phyloP scores from a whole-genome alignment of 2,888 invertebrate genomes.

The Macrophya annulata region DNA sequence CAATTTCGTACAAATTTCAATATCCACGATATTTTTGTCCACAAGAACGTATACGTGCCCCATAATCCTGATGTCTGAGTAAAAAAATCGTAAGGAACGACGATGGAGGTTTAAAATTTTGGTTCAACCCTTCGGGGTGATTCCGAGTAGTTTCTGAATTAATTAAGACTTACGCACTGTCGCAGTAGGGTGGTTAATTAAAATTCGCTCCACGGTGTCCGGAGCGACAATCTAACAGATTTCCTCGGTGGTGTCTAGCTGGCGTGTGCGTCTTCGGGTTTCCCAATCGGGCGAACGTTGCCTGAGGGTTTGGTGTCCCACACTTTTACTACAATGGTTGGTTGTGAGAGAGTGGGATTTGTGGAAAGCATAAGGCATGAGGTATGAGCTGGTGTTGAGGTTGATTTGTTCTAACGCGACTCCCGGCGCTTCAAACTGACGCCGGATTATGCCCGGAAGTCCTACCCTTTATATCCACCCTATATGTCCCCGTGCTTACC shows the following conservation, averaged over 20 bases:
- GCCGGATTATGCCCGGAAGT: conserved; percentile 79
- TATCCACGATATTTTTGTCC: too few species aligned
- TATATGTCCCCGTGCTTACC: conserved; percentile 48
- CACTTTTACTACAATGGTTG: conserved; percentile 44
- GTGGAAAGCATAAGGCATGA: conserved; percentile 48
- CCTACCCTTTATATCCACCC: conserved; percentile 72
- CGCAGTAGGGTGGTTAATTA: conserved; percentile 41
- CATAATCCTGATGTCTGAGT: too few species aligned
- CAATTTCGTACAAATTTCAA: too few species aligned
- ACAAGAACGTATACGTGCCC: too few species aligned
- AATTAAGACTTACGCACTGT: conserved; percentile 35
- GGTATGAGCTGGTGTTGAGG: conserved; percentile 61
- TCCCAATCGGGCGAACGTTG: conserved; percentile 45
- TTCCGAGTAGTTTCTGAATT: not conserved
- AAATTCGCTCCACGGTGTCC: conserved; percentile 25
- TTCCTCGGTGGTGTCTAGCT: not conserved
- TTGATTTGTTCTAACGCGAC: conserved; percentile 77
- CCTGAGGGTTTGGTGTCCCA: conserved; percentile 38
- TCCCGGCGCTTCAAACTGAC: conserved; percentile 63
- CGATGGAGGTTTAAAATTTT: too few species aligned
- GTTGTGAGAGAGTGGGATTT: not conserved
- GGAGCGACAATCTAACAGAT: conserved; percentile 2
- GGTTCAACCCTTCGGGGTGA: not conserved
- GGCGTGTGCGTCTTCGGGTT: conserved; percentile 25
- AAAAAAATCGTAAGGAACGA: too few species aligned